A percentile compares a stretch with the other conserved stretches of the same genome.
Evolutionary conservation across 37 sponge, comb jelly and placozoan species (phyloP).

Genomic region (Geodia barretti): DNA sequence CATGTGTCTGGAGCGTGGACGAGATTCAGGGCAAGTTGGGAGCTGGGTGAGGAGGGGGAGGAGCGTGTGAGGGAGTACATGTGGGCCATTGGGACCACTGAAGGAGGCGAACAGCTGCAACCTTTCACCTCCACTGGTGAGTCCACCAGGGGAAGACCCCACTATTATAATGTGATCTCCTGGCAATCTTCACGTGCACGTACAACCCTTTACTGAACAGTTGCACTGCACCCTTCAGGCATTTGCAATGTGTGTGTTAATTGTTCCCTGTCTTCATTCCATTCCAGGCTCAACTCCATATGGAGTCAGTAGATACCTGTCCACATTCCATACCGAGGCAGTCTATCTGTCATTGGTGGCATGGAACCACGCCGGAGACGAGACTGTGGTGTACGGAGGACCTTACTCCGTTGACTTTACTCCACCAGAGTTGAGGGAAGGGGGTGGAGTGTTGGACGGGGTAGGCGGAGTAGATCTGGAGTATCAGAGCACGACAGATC

Average conservation of each 20-base stretch:
- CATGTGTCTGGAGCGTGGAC: background rate
- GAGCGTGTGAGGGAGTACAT: constrained; percentile 55
- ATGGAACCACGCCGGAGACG: constrained; percentile 60
- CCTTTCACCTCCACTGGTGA: constrained; percentile 53
- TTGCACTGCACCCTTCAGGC: too few relatives aligned
- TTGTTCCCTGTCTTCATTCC: too few relatives aligned
- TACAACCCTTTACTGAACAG: too few relatives aligned
- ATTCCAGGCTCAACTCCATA: background rate
- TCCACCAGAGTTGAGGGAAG: constrained; percentile 30
- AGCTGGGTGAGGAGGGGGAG: constrained; percentile 48
- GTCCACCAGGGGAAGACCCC: too few relatives aligned
- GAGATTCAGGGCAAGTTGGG: constrained; percentile 22
- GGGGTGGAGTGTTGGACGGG: constrained; percentile 42
- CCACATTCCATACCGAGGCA: constrained; percentile 6
- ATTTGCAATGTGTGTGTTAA: too few relatives aligned
- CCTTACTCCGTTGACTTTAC: constrained; percentile 59
- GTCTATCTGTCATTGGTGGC: constrained; percentile 51
- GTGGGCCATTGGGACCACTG: constrained; percentile 72
- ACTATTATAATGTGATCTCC: too few relatives aligned
- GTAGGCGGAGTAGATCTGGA: constrained; percentile 45
- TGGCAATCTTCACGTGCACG: too few relatives aligned
- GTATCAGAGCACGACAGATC: constrained; percentile 31
- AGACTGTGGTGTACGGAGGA: constrained; percentile 38
- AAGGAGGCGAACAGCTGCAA: constrained; percentile 68
- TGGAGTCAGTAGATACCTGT: constrained; percentile 4